A percentile compares a stretch with the other conserved stretches of the same genome.
Evolutionary conservation across 2,113 vertebrate genomes (phyloP).

Genomic region (Sminthopsis crassicaudata): DNA sequence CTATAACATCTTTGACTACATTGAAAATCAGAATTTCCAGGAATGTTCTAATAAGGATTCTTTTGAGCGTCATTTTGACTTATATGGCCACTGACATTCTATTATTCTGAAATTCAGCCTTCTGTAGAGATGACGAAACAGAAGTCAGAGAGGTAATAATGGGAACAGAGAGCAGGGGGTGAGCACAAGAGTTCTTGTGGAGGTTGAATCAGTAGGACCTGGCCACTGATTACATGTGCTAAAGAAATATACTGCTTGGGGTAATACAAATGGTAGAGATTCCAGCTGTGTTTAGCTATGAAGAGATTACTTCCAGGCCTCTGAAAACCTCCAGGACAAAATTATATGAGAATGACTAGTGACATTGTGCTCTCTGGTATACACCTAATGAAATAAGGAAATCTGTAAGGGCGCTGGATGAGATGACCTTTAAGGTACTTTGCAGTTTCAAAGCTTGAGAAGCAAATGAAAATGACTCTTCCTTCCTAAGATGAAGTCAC

Average conservation of each 20-base stretch:
- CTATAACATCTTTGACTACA: neutral
- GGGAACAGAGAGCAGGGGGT: neutral
- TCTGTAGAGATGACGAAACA: neutral
- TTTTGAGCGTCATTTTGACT: neutral
- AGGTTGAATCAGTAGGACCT: neutral
- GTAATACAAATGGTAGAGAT: neutral
- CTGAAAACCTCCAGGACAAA: neutral
- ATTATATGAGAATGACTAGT: conserved; percentile 4
- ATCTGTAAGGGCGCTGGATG: neutral
- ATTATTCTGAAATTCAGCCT: neutral
- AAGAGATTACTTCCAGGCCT: neutral
- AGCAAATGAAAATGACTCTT: neutral
- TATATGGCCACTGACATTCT: neutral
- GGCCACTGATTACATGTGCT: neutral
- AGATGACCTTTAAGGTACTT: neutral
- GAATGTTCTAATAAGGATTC: neutral
- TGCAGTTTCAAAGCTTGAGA: neutral
- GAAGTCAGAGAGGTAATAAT: neutral
- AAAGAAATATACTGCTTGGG: neutral
- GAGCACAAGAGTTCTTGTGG: neutral
- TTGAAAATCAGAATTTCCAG: neutral
- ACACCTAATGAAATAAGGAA: neutral
- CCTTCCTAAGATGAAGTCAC: neutral
- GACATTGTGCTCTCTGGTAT: neutral
- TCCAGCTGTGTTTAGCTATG: neutral